Base-by-base conservation (phyloP, 1,140 invertebrate species). In the Bombyx mandarina region DNA sequence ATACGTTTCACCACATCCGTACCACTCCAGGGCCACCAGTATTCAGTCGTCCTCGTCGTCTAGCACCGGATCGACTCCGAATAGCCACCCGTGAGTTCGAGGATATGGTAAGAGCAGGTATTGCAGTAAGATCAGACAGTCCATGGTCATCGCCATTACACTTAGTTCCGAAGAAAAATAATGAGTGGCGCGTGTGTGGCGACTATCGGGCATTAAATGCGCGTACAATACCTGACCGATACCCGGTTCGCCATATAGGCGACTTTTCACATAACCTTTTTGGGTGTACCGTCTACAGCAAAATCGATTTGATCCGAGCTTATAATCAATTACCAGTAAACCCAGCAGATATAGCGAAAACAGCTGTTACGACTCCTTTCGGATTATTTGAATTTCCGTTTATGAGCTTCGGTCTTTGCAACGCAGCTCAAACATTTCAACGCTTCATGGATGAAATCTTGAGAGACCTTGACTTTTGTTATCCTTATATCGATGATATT, bases 161-260 rank as follows among this genome's bases (percentile, higher is more conserved):
- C 12, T 18, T 57, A 44, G 50, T 22, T n/a, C 18, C 5, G 7
- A 57, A 57, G 18, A 10, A 12, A 1, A 22, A 57, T 6, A n/a
- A n/a, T 9, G 48, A 12, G 43, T 57, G 49, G 49, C 42, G 56
- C 7, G 43, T 50, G 9, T 57, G 56, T 45, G 56, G 56, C 6
- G 49, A 57, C 48, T 57, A 57, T 10, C 56, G 56, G 4, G 43
- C 12, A 18, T 18, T 18, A 18, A 18, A 18, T 18, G 12, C 12
- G 12, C 12, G 12, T 18, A 18, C 12, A 1, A 43, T 57, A 5
- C 56, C 56, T 6, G 50, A 52, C 50, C 50, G 44, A 1, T 58
- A 58, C 18, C 56, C 56, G 7, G 44, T 58, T 0, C 56, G 56
- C 3, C 51, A 58, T 8, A 58, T 58, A 5, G 18, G 9, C 0